Percentiles rank a stretch among this genome's conserved stretches.
phyloP scores from a whole-genome alignment of 64 coral and sea anemone species.

The Cladopsammia gracilis region DNA sequence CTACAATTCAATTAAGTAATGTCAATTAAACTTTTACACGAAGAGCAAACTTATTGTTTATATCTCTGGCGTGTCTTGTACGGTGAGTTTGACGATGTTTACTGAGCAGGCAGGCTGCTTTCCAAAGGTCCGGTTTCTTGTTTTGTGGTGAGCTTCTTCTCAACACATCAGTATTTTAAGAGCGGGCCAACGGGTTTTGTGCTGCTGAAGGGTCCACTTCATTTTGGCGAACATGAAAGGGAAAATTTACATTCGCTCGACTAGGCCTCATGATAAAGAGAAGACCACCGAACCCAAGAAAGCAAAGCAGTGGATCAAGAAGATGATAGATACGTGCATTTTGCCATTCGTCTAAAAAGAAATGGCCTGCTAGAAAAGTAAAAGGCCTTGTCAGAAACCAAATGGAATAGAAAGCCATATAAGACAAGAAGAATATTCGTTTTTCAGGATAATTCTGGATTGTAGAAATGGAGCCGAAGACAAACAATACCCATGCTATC shows the following conservation, averaged over 20 bases:
- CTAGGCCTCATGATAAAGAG: constrained; percentile 61
- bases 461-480: constrained; percentile 9
- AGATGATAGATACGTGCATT: background rate
- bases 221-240: constrained; percentile 47
- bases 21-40: too few species aligned
- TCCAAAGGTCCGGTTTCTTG: background rate
- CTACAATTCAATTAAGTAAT: too few species aligned
- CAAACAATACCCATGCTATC: constrained; percentile 66
- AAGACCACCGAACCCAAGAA: constrained; percentile 58
- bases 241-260: constrained; percentile 65
- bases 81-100: too few species aligned
- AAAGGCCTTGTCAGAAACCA: constrained; percentile 78
- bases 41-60: too few species aligned
- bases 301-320: constrained; percentile 39
- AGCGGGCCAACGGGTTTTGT: constrained; percentile 1
- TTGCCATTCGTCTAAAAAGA: constrained; percentile 24
- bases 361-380: constrained; percentile 13
- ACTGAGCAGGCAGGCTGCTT: background rate
- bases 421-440: constrained; percentile 47
- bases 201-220: constrained; percentile 41
- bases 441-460: constrained; percentile 60
- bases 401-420: constrained; percentile 16
- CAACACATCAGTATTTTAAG: constrained; percentile 59
- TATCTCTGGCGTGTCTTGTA: too few species aligned
- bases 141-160: background rate